These are phyloP conservation scores for Strigamia crassipes DNA, from an alignment of 2,888 invertebrate genomes.

Conservation along the genomic window DNA sequence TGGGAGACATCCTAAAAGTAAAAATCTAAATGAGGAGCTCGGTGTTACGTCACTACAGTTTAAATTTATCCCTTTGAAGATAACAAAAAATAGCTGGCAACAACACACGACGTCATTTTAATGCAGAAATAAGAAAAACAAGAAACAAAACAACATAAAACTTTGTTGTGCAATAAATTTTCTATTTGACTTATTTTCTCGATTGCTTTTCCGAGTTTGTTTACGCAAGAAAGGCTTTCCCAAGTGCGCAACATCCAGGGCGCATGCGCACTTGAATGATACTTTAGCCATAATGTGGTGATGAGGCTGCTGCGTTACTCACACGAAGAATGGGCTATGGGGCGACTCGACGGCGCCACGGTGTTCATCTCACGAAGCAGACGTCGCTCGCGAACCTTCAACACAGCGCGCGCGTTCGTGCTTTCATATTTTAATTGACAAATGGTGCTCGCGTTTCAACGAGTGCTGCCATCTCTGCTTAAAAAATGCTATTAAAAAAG, in stretches of 20 bases:
- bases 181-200: constrained; percentile 40
- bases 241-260: constrained; percentile 34
- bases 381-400: constrained; percentile 16
- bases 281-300: constrained; percentile 40
- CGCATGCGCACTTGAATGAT: constrained; percentile 21
- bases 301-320: constrained; percentile 35
- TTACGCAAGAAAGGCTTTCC: constrained; percentile 40
- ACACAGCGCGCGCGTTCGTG: not conserved
- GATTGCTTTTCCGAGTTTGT: constrained; percentile 40
- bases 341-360: constrained; percentile 40
- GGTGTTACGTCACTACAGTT: not conserved
- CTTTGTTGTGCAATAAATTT: constrained; percentile 40
- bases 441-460: not conserved
- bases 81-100: not conserved
- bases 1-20: no score
- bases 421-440: constrained; percentile 3
- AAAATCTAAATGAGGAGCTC: not conserved
- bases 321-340: constrained; percentile 36
- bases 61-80: not conserved
- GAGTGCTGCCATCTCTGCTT: constrained; percentile 11
- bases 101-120: not conserved
- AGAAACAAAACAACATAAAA: not conserved
- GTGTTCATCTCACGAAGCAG: constrained; percentile 40
- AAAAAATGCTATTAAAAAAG: not conserved
- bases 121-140: not conserved